Base-by-base conservation (phyloP, 2,113 vertebrate species). In the Apteryx owenii region DNA sequence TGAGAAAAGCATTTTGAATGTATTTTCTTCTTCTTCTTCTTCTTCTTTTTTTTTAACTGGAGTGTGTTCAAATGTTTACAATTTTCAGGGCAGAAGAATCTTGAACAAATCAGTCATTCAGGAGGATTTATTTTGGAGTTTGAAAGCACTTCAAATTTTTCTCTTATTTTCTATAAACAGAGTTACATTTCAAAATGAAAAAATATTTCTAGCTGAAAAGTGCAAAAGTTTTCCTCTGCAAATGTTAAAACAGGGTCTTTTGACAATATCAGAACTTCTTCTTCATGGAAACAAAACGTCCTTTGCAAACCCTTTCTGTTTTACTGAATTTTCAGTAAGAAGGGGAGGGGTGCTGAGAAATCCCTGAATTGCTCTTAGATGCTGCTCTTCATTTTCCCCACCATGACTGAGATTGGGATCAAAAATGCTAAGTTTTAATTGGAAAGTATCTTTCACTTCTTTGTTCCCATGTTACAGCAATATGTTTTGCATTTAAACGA, bases 401-500 rank as follows among this genome's bases (percentile, higher is more conserved):
- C 54, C 77, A 51, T 91, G 64, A 73, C 64, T 78, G 68, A 91
- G 81, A 95, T 91, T 88, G 66, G 85, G 56, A 93, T 94, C 94
- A 88, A 85, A 93, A 92, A 78, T 88, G 38, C 65, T 70, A 54
- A 89, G 21, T 77, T 95, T 86, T 96, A 96, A 94, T 97, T 96
- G 88, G 95, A 73, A 93, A 89, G 25, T 82, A 80, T 91, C 79
- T 94, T 91, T 95, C 60, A 46, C 18, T 91, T 75, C 93, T 91
- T 95, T 95, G 79, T 95, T 95, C 56, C 54, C 82, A 23, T 64
- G 38, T 91, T 81, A 36, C 54, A 90, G 89, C 82, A 91, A 56
- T 91, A 91, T 89, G 85, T 88, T 95, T 97, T 91, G 84, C 89
- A 89, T 96, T 97, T 95, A 96, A 88, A 88, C 80, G 33, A 78